Percentiles rank a stretch among this genome's conserved stretches.
These are phyloP conservation scores for Brachypteracias leptosomus DNA, from an alignment of 2,113 vertebrate genomes.

Conservation along the genomic window DNA sequence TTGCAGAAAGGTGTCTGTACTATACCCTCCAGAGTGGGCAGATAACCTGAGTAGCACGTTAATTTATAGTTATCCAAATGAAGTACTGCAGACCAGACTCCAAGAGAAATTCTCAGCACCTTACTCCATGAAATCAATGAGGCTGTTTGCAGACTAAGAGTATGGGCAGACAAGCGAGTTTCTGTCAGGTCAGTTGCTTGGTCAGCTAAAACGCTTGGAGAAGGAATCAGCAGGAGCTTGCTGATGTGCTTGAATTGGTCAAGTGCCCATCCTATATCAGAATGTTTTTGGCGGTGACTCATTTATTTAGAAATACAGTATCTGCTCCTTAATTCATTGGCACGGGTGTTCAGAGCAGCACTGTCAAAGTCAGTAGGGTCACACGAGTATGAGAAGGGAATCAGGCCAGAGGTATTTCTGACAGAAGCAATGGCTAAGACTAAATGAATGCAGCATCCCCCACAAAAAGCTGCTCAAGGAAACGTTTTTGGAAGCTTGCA, in stretches of 20 bases:
- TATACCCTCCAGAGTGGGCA: neutral
- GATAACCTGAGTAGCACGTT: neutral
- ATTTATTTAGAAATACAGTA: neutral
- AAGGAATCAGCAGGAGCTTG: neutral
- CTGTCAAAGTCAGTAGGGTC: neutral
- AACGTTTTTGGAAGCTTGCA: conserved; percentile 6
- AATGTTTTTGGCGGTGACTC: accelerated
- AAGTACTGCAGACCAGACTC: neutral
- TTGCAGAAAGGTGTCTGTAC: neutral
- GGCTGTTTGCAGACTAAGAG: neutral
- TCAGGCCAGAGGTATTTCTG: neutral
- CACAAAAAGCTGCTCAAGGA: neutral
- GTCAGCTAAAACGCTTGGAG: neutral
- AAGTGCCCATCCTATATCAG: neutral
- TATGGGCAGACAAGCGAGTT: neutral
- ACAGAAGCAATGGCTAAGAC: neutral
- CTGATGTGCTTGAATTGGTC: neutral
- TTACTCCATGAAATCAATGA: neutral
- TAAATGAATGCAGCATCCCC: neutral
- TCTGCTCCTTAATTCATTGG: neutral
- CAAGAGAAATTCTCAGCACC: neutral
- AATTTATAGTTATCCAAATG: neutral
- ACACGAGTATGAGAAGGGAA: neutral
- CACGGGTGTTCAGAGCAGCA: neutral
- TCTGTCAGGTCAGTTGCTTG: neutral